Evolutionary conservation across 2,113 vertebrate genomes (phyloP).

Genomic region (Meles meles): DNA sequence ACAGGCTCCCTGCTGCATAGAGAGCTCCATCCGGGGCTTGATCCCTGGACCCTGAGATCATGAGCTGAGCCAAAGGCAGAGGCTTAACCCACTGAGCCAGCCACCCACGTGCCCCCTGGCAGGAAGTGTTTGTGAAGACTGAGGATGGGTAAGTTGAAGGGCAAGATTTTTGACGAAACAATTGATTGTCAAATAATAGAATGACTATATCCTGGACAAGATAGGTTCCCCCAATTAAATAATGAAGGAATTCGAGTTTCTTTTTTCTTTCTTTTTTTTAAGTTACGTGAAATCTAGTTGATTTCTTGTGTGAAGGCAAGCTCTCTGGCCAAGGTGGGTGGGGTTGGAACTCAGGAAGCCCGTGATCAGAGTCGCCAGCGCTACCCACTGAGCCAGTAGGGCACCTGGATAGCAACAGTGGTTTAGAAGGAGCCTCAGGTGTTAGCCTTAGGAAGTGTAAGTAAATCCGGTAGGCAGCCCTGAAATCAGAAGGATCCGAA

Average conservation of each 20-base stretch:
- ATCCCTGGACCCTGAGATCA: no score
- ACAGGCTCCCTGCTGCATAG: no score
- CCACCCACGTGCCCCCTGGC: neutral
- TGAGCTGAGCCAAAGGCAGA: no score
- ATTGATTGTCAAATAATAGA: neutral
- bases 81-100: no score
- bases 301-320: neutral
- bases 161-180: neutral
- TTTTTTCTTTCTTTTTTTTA: neutral
- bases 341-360: neutral
- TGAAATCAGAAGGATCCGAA: no score
- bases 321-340: neutral
- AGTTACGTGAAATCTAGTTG: accelerated
- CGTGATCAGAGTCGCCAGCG: accelerated
- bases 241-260: neutral
- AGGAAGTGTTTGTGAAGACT: neutral
- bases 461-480: neutral
- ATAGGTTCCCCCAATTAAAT: neutral
- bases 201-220: neutral
- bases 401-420: neutral
- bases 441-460: neutral
- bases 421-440: neutral
- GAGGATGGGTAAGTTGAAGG: neutral
- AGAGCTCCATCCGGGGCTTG: no score
- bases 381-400: neutral